Evolutionary conservation across 2,888 invertebrate species (phyloP).

Genomic region (Spodoptera littoralis): DNA sequence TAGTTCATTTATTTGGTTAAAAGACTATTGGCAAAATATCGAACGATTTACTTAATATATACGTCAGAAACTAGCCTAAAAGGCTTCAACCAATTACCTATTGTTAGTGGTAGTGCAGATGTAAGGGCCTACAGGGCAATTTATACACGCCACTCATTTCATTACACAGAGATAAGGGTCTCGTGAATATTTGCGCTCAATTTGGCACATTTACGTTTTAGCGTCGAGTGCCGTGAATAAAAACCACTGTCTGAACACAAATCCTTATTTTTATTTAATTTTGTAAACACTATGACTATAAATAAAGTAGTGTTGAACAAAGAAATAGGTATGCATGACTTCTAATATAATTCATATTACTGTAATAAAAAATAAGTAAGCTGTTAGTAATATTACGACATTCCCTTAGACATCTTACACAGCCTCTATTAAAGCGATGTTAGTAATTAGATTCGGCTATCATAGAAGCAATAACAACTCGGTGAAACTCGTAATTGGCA

Average conservation of each 20-base stretch:
- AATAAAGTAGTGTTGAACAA: too few species aligned
- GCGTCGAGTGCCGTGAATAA: constrained; percentile 39
- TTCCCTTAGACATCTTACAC: neutral
- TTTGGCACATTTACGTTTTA: constrained; percentile 66
- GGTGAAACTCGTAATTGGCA: constrained; percentile 46
- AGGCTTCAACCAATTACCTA: constrained; percentile 68
- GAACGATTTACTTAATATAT: constrained; percentile 62
- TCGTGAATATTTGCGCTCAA: constrained; percentile 75
- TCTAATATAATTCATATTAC: too few species aligned
- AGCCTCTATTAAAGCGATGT: neutral
- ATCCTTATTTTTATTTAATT: constrained; percentile 42
- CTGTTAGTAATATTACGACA: too few species aligned
- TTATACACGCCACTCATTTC: constrained; percentile 82
- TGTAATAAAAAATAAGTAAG: too few species aligned
- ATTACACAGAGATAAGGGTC: constrained; percentile 83
- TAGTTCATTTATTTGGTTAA: neutral
- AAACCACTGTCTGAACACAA: constrained; percentile 30
- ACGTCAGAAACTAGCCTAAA: constrained; percentile 54
- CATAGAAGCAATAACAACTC: constrained; percentile 33
- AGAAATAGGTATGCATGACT: too few species aligned
- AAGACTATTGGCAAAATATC: constrained; percentile 54
- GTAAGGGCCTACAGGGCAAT: constrained; percentile 67
- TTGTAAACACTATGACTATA: too few species aligned
- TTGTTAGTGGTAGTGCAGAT: constrained; percentile 71
- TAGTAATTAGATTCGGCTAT: constrained; percentile 46